Base-by-base conservation (phyloP, 2,888 invertebrate species). In the Leistus spinibarbis region DNA sequence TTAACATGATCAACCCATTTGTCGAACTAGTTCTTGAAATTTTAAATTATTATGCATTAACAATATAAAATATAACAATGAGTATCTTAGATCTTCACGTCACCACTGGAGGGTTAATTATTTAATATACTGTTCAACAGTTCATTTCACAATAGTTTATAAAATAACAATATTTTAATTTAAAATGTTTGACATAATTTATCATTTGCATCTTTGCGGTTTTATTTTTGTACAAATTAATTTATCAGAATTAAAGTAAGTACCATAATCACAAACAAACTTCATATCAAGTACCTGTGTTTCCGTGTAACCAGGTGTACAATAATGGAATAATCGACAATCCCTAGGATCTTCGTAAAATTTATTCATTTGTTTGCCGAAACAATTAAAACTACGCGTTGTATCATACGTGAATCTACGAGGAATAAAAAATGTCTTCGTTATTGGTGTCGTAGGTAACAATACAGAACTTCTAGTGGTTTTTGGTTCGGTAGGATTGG, bases 291-390 rank as follows among this genome's bases (percentile, higher is more conserved):
- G 82, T 76, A 89, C 85, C 81, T 90, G 89, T 76, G 86, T 85
- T 75, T 85, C 82, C 22, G 86, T 87, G 79, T 88, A 89, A 10
- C 90, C 90, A n/a, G 87, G 87, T 2, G 89, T 89, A 81, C 90
- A 90, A 78, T 89, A 89, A 80, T 90, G 90, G 79, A 90, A 90
- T 78, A 90, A 82, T 77, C 89, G 85, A 78, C 89, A 90, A 81
- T 90, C 89, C 76, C 88, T 85, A 64, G 86, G 85, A 81, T 90
- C 90, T 1, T 88, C 87, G 79, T 90, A 89, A 81, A 89, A 90
- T 76, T 85, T 85, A 78, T 89, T 87, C 80, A 89, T 83, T 76
- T 87, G 84, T 79, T 86, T 88, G 40, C 87, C 87, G 65, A 88
- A 84, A 79, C 90, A 90, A 77, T 88, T 88, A 81, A 90, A 90